Evolutionary conservation across 1,140 invertebrate species (phyloP).

Genomic region (Hyles vespertilio): DNA sequence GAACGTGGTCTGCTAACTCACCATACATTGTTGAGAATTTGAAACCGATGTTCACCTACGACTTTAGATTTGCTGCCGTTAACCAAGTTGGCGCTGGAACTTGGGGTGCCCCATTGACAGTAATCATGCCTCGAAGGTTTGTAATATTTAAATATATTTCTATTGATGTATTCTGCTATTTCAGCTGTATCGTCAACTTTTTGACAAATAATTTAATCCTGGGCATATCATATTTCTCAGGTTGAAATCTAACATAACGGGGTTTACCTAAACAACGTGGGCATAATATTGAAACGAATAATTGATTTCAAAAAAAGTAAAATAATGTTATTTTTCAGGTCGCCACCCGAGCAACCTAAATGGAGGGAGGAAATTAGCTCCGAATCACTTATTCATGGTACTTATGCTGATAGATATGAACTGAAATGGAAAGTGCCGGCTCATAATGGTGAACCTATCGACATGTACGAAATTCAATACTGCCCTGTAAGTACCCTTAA

Average conservation of each 20-base stretch:
- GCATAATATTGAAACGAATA: too few species aligned
- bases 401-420: conserved; percentile 86
- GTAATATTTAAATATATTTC: not conserved
- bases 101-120: conserved; percentile 78
- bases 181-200: not conserved
- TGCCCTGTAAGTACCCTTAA: conserved; percentile 81
- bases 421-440: conserved; percentile 88
- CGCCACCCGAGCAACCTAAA: conserved; percentile 65
- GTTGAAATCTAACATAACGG: too few species aligned
- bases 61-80: conserved; percentile 88
- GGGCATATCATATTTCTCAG: too few species aligned
- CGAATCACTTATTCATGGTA: conserved; percentile 61
- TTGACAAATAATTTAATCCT: not conserved
- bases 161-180: too few species aligned
- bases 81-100: conserved; percentile 89
- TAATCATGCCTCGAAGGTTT: conserved; percentile 76
- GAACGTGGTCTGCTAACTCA: conserved; percentile 85
- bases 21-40: conserved; percentile 89
- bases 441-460: conserved; percentile 92
- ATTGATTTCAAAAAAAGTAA: too few species aligned
- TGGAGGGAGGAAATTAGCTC: conserved; percentile 63
- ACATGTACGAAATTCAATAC: conserved; percentile 87
- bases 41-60: conserved; percentile 85
- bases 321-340: conserved; percentile 33
- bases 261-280: too few species aligned